Evolutionary conservation across 2,113 vertebrate genomes (phyloP), one percentile per base, ranked within the genome.

Genomic region (Myxocyprinus asiaticus): DNA sequence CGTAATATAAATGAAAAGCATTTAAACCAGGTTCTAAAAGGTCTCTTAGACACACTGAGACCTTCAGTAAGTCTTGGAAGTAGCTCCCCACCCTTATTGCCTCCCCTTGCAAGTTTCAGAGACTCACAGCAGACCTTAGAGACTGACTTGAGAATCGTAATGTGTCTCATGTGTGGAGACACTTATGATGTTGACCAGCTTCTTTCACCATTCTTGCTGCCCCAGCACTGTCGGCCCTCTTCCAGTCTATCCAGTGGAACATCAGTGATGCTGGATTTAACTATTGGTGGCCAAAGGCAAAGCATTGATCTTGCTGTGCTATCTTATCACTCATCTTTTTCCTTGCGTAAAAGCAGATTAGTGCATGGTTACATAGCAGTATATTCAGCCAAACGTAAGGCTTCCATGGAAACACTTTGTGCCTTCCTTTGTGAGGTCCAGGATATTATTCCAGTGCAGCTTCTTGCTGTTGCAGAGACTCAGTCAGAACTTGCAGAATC

Each of bases 161-260:
- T 96, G 93, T 99, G 98, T 85, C 82, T 99, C 75, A 97, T 99
- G 96, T 99, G 97, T 72, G 97, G 97, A 6, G 97, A 99, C 72
- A 91, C 94, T 0, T 96, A 94, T 45, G 90, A 92, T 59, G 85
- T 94, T 0, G 97, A 99, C 0, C 96, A 98, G 65, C 90, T 99
- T 14, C 94, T 98, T 2, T 87, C 92, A 9, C 95, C 96, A 22
- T 91, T 98, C 66, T 90, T 99, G 51, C 92, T 95, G 72, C 93
- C 95, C 7, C 95, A 94, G 62, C 86, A 92, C 64, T 97, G 92
- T 83, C 90, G 94, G 5, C 95, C 96, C 4, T 90, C 93, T 0
- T 89, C 90, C 0, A 92, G 87, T 51, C 88, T 91, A 11, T 86
- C 86, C 82, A 90, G 86, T 74, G 92, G 92, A 55, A 93, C 91